Evolutionary conservation across 1,140 invertebrate species (phyloP), one percentile per base, ranked within the genome.

Genomic region (Aphaenogaster rudis): DNA sequence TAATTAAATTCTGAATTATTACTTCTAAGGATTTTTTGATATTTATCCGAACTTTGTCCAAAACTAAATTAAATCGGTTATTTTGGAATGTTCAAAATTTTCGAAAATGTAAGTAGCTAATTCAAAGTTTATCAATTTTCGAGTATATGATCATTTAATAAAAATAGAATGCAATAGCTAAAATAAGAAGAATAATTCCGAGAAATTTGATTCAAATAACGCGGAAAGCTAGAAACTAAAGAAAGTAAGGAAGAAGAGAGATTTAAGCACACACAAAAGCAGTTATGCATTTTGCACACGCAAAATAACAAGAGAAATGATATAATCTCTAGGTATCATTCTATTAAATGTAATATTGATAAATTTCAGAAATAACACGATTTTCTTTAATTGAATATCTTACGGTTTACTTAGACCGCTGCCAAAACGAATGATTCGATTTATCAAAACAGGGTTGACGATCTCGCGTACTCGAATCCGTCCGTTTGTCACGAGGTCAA

Each of bases 401-500:
- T 36, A 50, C 11, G n/a, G 9, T 11, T 72, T 8, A n/a, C 13
- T 2, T 54, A 28, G 13, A 13, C 7, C 5, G 8, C 11, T 39
- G 15, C 6, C 36, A 42, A 57, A 54, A 15, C 21, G 36, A 48
- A 6, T 28, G 48, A 42, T 54, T 69, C 8, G 33, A 54, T 57
- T 81, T 81, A 71, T 45, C 71, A 71, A 69, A 67, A 17, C 48
- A 54, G 2, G 39, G 52, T 57, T 57, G 48, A 81, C 33, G 39
- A 78, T 63, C 76, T 28, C 42, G 36, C 36, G 17, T 48, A 33
- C 15, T 48, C 76, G 9, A 69, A 28, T 21, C 64, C 64, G 21
- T 71, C 39, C 21, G 21, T 71, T 71, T 71, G 64, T 71, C 48
- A 81, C 78, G 48, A 54, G 33, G 64, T 21, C 78, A 71, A 36